Percentiles rank a stretch among this genome's conserved stretches.
phyloP scores from a whole-genome alignment of 2,113 vertebrate species.

The Tachuris rubrigastra region DNA sequence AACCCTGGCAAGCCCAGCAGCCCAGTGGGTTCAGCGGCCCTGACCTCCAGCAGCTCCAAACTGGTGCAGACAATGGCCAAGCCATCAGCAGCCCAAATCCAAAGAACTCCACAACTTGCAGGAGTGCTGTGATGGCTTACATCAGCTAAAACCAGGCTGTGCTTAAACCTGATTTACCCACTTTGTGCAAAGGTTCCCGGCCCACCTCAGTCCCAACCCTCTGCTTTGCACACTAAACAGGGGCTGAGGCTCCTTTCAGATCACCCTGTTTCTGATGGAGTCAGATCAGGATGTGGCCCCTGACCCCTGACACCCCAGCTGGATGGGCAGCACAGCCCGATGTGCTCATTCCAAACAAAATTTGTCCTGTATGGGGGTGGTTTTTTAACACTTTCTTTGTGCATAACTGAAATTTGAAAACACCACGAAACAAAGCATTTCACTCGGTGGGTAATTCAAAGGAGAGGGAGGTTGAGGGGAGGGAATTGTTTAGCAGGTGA shows the following conservation, averaged over 20 bases:
- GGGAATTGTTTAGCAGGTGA: background rate
- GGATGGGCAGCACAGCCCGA: rapidly evolving
- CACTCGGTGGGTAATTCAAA: background rate
- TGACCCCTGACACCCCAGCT: background rate
- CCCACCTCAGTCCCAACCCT: background rate
- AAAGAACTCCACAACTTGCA: background rate
- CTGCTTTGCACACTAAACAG: background rate
- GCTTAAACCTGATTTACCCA: background rate
- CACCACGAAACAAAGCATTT: background rate
- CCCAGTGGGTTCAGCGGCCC: background rate
- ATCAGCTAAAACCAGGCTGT: background rate
- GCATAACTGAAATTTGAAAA: background rate
- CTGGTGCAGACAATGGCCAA: background rate
- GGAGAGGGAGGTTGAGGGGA: background rate
- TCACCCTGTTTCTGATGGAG: background rate
- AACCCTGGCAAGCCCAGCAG: background rate
- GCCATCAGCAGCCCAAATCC: background rate
- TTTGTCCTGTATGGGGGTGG: background rate
- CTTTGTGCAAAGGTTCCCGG: background rate
- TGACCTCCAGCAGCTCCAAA: background rate
- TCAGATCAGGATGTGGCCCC: background rate
- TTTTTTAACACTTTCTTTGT: background rate
- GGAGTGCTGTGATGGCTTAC: background rate
- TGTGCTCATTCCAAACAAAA: background rate
- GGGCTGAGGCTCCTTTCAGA: background rate